phyloP scores from a whole-genome alignment of 2,888 invertebrate species.

The Eremobia ochroleuca region DNA sequence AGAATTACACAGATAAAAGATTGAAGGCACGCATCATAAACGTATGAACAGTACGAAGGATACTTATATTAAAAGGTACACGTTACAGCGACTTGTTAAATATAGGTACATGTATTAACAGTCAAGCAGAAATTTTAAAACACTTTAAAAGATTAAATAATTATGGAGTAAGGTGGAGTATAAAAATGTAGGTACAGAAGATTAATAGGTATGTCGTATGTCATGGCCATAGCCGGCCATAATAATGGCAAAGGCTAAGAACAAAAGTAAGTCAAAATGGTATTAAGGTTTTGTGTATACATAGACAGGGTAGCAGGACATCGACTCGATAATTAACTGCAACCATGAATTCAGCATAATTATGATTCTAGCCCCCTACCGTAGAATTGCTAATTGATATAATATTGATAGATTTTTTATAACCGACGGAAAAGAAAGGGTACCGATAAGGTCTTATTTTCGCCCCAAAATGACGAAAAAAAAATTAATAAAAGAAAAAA shows the following conservation, averaged over 20 bases:
- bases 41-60: constrained; percentile 61
- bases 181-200: background rate
- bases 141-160: constrained; percentile 2
- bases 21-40: constrained; percentile 77
- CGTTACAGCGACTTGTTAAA: constrained; percentile 32
- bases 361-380: background rate
- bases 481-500: too few relatives aligned
- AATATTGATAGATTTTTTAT: too few relatives aligned
- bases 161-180: too few relatives aligned
- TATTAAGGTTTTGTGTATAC: background rate
- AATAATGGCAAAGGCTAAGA: background rate
- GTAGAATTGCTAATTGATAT: background rate
- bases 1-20: constrained; percentile 61
- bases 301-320: background rate
- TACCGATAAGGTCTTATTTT: too few relatives aligned
- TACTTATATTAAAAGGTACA: constrained; percentile 34
- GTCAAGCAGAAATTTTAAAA: constrained; percentile 40
- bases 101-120: constrained; percentile 19
- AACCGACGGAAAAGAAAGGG: too few relatives aligned
- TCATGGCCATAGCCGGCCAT: too few relatives aligned
- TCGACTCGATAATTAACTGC: too few relatives aligned
- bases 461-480: too few relatives aligned
- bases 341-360: too few relatives aligned
- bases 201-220: background rate
- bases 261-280: background rate